Conservation (phyloP, 2,113 vertebrate species). For the Struthidea cinerea region DNA sequence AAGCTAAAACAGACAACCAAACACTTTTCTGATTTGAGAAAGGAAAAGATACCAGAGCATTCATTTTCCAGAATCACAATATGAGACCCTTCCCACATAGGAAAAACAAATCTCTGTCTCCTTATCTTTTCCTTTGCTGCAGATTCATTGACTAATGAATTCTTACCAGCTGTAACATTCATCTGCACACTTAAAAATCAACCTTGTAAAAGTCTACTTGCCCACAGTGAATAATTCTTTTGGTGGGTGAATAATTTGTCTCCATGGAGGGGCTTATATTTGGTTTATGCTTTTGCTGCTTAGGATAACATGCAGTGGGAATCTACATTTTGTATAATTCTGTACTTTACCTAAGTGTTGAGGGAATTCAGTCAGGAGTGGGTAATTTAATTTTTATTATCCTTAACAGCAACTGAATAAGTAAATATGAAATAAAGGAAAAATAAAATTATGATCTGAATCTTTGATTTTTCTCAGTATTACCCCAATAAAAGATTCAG, state of each 20-base stretch:
- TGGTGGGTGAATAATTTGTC: conserved; percentile 19
- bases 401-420: background rate
- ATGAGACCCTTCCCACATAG: background rate
- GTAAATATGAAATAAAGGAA: background rate
- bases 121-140: background rate
- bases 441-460: background rate
- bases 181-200: background rate
- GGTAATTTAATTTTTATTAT: background rate
- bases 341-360: background rate
- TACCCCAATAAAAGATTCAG: background rate
- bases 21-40: background rate
- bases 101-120: background rate
- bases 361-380: background rate
- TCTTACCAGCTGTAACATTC: conserved; percentile 4
- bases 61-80: background rate
- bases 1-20: background rate
- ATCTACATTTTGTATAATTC: background rate
- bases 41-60: background rate
- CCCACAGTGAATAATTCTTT: background rate
- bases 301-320: background rate
- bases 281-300: background rate
- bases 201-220: background rate
- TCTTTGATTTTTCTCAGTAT: background rate
- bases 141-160: background rate
- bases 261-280: background rate